Base-by-base conservation (phyloP, 2,888 invertebrate species). In the Drosophila ezoana region DNA sequence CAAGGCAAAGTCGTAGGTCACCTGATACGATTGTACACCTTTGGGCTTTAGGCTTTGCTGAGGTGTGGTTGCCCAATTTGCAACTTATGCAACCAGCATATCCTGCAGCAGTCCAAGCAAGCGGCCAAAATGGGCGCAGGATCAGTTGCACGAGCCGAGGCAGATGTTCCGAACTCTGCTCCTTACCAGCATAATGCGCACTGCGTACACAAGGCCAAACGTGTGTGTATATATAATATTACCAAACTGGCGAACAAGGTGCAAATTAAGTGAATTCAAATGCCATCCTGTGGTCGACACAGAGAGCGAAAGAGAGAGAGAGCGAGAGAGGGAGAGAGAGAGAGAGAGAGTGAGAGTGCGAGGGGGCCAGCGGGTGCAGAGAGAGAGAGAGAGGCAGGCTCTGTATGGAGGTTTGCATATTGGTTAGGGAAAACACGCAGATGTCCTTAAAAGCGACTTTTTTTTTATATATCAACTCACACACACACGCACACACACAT, bases 401-500 rank as follows among this genome's bases (percentile, higher is more conserved):
- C 11, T 28, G 48, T 18, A 28, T 57, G 41, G 57, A 72, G 76
- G 75, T 67, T 82, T 62, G 70, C 76, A 72, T 83, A 76, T 71
- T 59, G 69, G 56, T 57, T 70, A 76, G 71, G 78, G 79, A 72
- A 81, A 83, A 81, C 65, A 78, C 83, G 90, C 90, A 90, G 91
- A 90, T 91, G 91, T 90, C 90, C 87, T 88, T 77, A 78, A 90
- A 90, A 89, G 80, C 82, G 81, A 87, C 77, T 37, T 81, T 60
- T 66, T 72, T 73, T 57, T 71, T 14, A 16, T 4, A 11, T 16
- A 62, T 66, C 44, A 63, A 62, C 48, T 51, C 49, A 53, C 62
- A 62, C 65, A 51, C 54, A 61, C 57, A 48, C 49, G 49, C 47
- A 35, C 43, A 58, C 49, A 48, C 16, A 67, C 45, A 40, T 57